These are phyloP conservation scores for Lerema accius DNA, from an alignment of 1,140 invertebrate species.

Conservation along the genomic window DNA sequence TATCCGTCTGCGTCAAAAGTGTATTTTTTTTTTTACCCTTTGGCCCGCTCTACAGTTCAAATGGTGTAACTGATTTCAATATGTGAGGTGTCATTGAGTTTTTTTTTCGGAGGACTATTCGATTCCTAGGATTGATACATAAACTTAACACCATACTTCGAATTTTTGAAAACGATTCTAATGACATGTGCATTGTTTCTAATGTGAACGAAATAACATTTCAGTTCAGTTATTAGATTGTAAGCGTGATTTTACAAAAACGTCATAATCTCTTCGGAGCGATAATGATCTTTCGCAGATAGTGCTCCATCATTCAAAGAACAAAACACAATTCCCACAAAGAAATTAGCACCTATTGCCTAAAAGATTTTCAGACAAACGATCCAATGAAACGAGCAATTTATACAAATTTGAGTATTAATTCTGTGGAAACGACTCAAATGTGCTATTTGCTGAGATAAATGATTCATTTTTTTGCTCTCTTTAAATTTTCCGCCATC, in stretches of 20 bases:
- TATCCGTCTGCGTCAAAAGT: too few species aligned
- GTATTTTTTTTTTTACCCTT: too few species aligned
- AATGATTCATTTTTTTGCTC: conserved; percentile 45
- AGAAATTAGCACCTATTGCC: not conserved
- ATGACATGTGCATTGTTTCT: too few species aligned
- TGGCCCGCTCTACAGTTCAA: too few species aligned
- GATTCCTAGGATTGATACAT: too few species aligned
- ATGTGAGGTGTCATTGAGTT: too few species aligned
- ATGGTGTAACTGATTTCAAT: too few species aligned
- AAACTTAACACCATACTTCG: too few species aligned
- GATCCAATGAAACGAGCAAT: conserved; percentile 9
- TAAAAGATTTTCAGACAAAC: conserved; percentile 12
- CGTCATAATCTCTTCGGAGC: not conserved
- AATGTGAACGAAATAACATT: too few species aligned
- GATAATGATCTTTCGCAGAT: not conserved
- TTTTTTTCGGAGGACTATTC: too few species aligned
- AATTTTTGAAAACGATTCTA: too few species aligned
- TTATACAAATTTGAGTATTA: conserved; percentile 30
- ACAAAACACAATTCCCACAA: conserved; percentile 1
- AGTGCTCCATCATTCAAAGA: not conserved
- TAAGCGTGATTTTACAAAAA: not conserved
- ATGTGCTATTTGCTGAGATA: conserved; percentile 36
- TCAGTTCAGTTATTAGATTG: too few species aligned
- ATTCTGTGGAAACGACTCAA: conserved; percentile 22
- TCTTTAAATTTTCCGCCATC: conserved; percentile 48